Evolutionary conservation across 2,113 vertebrate genomes (phyloP).

Genomic region (Myotis davidii): DNA sequence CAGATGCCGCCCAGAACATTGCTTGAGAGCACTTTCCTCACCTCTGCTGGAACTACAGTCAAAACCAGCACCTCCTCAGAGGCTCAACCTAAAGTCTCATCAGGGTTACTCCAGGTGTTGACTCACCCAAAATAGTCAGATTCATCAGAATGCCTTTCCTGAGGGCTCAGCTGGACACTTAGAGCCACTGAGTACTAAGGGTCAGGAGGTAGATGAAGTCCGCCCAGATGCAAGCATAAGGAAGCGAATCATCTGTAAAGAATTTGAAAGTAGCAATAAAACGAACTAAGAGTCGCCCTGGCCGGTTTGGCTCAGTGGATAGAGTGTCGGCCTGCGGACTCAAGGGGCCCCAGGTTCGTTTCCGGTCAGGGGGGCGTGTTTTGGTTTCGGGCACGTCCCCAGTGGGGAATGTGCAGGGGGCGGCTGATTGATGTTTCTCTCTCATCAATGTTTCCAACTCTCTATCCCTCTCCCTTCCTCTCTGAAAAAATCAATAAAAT

Average conservation of each 20-base stretch:
- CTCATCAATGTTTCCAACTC: too few relatives aligned
- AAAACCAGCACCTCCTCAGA: background rate
- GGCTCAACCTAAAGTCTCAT: background rate
- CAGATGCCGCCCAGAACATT: background rate
- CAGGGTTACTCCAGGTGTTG: background rate
- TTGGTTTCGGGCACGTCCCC: too few relatives aligned
- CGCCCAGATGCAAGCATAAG: background rate
- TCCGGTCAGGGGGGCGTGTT: too few relatives aligned
- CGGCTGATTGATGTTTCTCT: too few relatives aligned
- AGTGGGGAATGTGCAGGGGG: too few relatives aligned
- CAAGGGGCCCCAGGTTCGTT: too few relatives aligned
- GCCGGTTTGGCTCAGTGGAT: too few relatives aligned
- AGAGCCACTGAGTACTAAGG: background rate
- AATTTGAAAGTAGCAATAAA: background rate
- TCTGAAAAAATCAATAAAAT: too few relatives aligned
- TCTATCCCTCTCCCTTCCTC: too few relatives aligned
- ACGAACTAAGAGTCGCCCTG: conserved; percentile 16
- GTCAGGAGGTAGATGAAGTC: background rate
- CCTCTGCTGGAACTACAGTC: background rate
- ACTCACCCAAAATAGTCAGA: background rate
- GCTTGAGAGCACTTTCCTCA: background rate
- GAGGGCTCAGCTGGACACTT: background rate
- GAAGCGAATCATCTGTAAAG: background rate
- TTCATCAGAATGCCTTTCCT: background rate
- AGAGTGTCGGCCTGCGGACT: too few relatives aligned